Conservation (phyloP, 2,113 vertebrate species). For the Megaptera novaeangliae region DNA sequence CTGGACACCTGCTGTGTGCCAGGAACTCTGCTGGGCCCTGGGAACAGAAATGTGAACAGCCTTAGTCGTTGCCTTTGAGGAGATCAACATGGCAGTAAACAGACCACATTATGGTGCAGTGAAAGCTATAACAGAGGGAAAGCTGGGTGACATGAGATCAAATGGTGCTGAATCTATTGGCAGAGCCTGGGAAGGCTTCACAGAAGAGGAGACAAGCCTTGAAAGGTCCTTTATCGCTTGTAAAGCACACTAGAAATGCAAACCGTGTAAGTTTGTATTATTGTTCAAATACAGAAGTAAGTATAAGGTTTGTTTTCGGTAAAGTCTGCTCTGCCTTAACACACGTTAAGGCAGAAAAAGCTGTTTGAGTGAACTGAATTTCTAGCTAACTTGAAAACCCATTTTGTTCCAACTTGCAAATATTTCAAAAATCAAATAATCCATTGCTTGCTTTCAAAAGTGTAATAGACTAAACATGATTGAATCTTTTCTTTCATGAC, state of each 20-base stretch:
- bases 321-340: neutral
- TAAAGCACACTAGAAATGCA: neutral
- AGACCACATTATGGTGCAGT: neutral
- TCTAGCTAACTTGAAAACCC: neutral
- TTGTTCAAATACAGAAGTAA: neutral
- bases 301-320: neutral
- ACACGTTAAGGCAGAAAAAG: neutral
- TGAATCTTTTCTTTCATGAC: constrained; percentile 46
- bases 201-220: neutral
- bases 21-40: neutral
- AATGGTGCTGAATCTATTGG: neutral
- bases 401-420: constrained; percentile 41
- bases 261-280: neutral
- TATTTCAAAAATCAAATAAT: constrained; percentile 54
- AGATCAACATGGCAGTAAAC: neutral
- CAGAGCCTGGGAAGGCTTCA: neutral
- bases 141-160: neutral
- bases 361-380: neutral
- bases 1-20: neutral
- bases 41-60: neutral
- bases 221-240: neutral
- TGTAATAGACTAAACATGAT: constrained; percentile 27
- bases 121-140: neutral
- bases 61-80: neutral
- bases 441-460: constrained; percentile 28